Conservation (phyloP, 2,113 vertebrate species). For the Smithornis capensis region DNA sequence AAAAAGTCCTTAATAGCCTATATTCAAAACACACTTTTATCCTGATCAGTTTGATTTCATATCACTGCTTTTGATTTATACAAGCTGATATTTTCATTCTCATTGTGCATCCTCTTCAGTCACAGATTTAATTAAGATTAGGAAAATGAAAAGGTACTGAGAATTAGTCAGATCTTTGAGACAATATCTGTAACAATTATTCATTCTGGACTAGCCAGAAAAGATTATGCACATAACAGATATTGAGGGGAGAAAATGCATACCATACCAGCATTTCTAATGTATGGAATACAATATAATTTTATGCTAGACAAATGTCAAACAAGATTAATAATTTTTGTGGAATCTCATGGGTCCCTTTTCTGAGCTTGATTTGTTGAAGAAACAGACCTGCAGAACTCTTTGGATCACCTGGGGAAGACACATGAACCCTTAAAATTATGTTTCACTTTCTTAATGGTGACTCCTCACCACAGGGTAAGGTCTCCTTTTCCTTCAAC, state of each 20-base stretch:
- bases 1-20: background rate
- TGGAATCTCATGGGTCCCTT: background rate
- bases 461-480: background rate
- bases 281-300: background rate
- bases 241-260: background rate
- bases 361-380: background rate
- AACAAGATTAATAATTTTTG: background rate
- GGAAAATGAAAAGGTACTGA: conserved; percentile 34
- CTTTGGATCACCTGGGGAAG: background rate
- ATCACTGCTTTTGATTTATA: conserved; percentile 40
- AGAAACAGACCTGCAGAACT: background rate
- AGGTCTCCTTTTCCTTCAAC: background rate
- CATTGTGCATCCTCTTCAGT: background rate
- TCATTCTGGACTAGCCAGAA: background rate
- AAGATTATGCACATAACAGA: background rate
- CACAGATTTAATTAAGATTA: conserved; percentile 76
- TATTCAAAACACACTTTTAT: conserved; percentile 21
- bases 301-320: background rate
- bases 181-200: conserved; percentile 24
- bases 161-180: conserved; percentile 34
- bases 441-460: background rate
- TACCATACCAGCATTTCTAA: background rate
- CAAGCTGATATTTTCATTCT: background rate
- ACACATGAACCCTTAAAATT: background rate
- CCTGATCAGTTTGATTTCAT: conserved; percentile 6